phyloP scores from a whole-genome alignment of 2,113 vertebrate genomes.

The Spizaetus ornatus region DNA sequence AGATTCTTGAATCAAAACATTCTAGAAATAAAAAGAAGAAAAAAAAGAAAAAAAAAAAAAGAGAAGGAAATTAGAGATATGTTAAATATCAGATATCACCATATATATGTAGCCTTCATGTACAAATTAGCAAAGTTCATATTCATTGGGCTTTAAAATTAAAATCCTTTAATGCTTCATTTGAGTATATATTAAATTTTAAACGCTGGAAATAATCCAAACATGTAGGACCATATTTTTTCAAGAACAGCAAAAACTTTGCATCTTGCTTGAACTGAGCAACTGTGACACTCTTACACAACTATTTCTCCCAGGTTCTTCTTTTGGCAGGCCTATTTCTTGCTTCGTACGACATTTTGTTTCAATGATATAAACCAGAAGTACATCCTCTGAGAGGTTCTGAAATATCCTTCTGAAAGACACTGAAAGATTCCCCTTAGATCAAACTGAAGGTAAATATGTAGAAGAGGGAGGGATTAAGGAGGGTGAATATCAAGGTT shows the following conservation, averaged over 20 bases:
- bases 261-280: background rate
- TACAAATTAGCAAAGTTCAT: background rate
- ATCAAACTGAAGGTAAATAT: background rate
- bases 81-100: background rate
- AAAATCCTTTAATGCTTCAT: background rate
- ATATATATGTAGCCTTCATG: background rate
- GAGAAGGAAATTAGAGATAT: background rate
- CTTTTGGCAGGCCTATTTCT: background rate
- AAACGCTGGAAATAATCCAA: background rate
- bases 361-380: background rate
- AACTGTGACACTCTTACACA: background rate
- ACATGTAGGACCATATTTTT: background rate
- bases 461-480: background rate
- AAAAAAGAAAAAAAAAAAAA: background rate
- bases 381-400: background rate
- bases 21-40: slow-evolving; percentile 72
- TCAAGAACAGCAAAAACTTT: background rate
- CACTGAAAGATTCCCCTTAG: background rate
- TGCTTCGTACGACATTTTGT: background rate
- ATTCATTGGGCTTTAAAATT: background rate
- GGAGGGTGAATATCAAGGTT: background rate
- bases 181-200: background rate
- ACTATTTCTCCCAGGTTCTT: background rate
- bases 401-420: background rate
- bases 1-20: slow-evolving; percentile 95